Base-by-base conservation (phyloP, 2,888 invertebrate genomes). In the Drosophila falleni region DNA sequence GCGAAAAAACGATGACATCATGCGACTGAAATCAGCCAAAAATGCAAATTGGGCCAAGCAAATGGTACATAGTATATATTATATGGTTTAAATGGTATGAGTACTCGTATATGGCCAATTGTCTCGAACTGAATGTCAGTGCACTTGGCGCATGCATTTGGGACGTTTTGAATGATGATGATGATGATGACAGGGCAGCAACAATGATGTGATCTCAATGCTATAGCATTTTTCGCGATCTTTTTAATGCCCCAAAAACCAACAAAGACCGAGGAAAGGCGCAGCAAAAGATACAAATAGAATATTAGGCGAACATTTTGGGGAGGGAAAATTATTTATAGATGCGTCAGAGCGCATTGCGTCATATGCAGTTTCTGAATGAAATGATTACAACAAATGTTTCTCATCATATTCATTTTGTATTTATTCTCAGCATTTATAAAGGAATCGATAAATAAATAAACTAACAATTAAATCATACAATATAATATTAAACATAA, bases 171-270 rank as follows among this genome's bases (percentile, higher is more conserved):
- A 31, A 53, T 55, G 59, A 54, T 41, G 37, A 63, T 39, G 50
- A 44, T 39, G 55, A 50, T 11, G 39, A 33, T 50, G 50, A 50
- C 51, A 42, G 42, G 8, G 15, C 35, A 51, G 15, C 51, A 51
- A 37, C 29, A 37, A 39, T 53, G 26, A 55, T 72, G 75, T 84
- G 84, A 84, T 84, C 84, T 84, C 89, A 89, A 84, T 87, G 75
- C 54, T 71, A 61, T 73, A 69, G 68, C 79, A 87, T 82, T 82
- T 84, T 44, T 71, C 23, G 53, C 42, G 29, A 55, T 49, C 37
- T 46, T 26, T 63, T 56, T 58, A 72, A 54, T 33, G 53, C 11
- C 49, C 42, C 13, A 29, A 26, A 29, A 51, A 61, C 71, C 68
- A 66, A 60, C 59, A 71, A 26, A 65, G 67, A n/a, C 35, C 54